Evolutionary conservation across 2,113 vertebrate genomes (phyloP).

Genomic region (Bucco capensis): DNA sequence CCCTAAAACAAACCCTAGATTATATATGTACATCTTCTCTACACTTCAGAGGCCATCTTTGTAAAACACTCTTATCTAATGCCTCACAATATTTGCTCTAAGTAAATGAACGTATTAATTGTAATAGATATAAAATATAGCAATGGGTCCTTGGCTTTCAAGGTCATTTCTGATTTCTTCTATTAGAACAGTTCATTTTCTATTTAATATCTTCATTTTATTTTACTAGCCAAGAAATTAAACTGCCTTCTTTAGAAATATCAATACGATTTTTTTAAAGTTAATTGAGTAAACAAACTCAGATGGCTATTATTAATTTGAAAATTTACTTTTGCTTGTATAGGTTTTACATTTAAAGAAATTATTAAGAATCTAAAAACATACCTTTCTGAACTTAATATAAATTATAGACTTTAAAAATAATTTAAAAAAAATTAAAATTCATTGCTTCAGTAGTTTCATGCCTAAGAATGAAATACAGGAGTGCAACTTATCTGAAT

Average conservation of each 20-base stretch:
- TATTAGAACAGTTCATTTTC: background rate
- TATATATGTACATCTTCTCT: background rate
- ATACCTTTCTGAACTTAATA: background rate
- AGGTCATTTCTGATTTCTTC: background rate
- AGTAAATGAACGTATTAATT: background rate
- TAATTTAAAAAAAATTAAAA: background rate
- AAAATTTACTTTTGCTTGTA: background rate
- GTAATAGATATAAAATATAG: background rate
- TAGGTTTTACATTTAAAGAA: background rate
- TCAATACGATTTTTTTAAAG: background rate
- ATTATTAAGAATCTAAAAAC: background rate
- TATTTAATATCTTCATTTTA: background rate
- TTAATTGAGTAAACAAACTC: slow-evolving; percentile 7
- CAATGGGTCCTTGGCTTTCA: background rate
- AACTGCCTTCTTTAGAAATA: slow-evolving; percentile 24
- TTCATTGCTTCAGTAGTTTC: background rate
- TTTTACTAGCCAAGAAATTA: slow-evolving; percentile 15
- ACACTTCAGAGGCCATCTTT: background rate
- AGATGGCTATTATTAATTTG: background rate
- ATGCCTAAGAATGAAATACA: background rate
- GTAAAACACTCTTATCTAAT: background rate
- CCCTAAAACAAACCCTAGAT: background rate
- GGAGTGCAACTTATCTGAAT: background rate
- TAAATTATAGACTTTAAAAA: background rate
- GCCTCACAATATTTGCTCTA: background rate